Evolutionary conservation across 2,797 vertebrate species (phyloP).

Genomic region (Tragopan temminckii): DNA sequence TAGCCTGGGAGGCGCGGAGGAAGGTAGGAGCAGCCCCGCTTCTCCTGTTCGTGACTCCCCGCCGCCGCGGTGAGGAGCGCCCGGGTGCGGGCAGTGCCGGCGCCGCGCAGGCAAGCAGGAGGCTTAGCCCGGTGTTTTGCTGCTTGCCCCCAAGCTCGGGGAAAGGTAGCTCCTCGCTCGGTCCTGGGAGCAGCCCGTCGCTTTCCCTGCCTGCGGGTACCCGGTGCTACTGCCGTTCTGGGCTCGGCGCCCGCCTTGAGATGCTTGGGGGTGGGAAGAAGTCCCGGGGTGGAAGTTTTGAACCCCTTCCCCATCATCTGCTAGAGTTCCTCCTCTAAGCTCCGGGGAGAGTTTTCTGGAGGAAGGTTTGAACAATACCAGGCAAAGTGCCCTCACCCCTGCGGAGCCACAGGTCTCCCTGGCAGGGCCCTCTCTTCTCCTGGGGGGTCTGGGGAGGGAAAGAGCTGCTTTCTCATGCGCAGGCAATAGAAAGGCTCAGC

Average conservation of each 20-base stretch:
- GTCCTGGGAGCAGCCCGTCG: background rate
- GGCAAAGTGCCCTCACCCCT: background rate
- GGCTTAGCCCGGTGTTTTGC: background rate
- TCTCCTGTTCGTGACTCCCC: background rate
- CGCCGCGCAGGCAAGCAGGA: background rate
- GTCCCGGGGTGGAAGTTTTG: background rate
- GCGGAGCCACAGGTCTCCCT: background rate
- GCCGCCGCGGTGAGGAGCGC: background rate
- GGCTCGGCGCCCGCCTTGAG: background rate
- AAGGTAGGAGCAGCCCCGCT: slow-evolving; percentile 31
- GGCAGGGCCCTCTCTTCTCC: slow-evolving; percentile 40
- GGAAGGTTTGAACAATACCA: background rate
- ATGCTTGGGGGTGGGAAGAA: background rate
- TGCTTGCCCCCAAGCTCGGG: background rate
- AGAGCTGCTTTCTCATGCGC: slow-evolving; percentile 50
- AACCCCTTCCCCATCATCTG: background rate
- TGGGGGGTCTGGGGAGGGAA: slow-evolving; percentile 38
- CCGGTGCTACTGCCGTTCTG: background rate
- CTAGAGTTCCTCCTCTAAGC: background rate
- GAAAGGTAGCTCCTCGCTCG: background rate
- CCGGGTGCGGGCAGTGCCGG: background rate
- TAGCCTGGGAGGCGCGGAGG: slow-evolving; percentile 27
- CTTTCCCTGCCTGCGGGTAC: background rate
- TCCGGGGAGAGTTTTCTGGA: background rate
- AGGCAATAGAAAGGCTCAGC: background rate